phyloP scores from a whole-genome alignment of 2,797 vertebrate genomes.

The Melanotaenia pygmaea region DNA sequence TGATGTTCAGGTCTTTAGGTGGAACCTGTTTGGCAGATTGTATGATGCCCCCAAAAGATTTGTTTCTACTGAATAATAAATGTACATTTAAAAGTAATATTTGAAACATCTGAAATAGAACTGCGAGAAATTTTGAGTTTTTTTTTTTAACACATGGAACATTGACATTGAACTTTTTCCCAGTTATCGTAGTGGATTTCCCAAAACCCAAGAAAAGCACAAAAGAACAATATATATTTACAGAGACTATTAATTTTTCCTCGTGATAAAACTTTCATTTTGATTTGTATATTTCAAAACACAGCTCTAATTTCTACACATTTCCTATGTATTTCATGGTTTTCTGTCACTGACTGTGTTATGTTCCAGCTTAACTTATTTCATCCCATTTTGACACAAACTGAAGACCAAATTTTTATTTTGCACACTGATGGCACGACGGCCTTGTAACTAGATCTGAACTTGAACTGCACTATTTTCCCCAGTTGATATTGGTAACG shows the following conservation, averaged over 20 bases:
- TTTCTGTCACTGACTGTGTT: conserved; percentile 11
- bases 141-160: too few relatives aligned
- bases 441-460: background rate
- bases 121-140: background rate
- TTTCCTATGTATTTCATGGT: background rate
- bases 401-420: background rate
- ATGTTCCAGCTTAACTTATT: background rate
- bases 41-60: too few relatives aligned
- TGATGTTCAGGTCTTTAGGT: background rate
- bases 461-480: background rate
- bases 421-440: background rate
- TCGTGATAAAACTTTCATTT: background rate
- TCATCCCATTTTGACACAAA: conserved; percentile 10
- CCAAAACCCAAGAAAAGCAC: conserved; percentile 9
- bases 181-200: conserved; percentile 3
- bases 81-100: too few relatives aligned
- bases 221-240: conserved; percentile 8
- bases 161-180: background rate
- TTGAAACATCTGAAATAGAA: background rate
- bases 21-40: background rate
- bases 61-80: too few relatives aligned
- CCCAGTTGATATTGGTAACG: background rate
- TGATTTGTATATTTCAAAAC: background rate
- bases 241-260: background rate
- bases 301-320: background rate